Evolutionary conservation across 1,140 invertebrate genomes (phyloP).

Genomic region (Panulirus ornatus): DNA sequence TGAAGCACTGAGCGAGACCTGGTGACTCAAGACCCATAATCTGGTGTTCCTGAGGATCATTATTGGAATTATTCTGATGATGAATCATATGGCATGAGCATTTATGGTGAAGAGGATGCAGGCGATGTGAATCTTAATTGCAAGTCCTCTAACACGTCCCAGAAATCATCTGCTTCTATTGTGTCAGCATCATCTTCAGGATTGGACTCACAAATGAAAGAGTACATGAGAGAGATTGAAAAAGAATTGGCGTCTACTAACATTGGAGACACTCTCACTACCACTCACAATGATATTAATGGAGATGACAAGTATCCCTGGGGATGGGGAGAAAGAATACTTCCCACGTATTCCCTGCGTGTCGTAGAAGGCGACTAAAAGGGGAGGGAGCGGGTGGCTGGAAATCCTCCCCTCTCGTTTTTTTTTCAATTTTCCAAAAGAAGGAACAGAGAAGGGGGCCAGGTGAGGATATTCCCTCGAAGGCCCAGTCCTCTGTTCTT

Average conservation of each 20-base stretch:
- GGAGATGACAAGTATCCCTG: conserved; percentile 55
- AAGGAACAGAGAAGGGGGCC: no score
- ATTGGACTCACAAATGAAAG: conserved; percentile 50
- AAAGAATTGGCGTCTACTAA: conserved; percentile 63
- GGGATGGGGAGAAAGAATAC: no score
- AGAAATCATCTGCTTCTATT: conserved; percentile 48
- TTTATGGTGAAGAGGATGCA: conserved; percentile 81
- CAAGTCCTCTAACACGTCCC: conserved; percentile 73
- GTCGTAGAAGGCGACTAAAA: no score
- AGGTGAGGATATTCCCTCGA: no score
- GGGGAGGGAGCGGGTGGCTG: no score
- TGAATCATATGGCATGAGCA: conserved; percentile 88
- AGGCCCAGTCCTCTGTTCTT: no score
- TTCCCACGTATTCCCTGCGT: no score
- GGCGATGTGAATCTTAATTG: conserved; percentile 74
- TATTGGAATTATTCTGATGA: conserved; percentile 83
- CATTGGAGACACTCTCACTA: conserved; percentile 27
- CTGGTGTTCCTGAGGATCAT: conserved; percentile 88
- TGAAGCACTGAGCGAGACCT: no score
- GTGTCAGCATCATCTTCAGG: conserved; percentile 54
- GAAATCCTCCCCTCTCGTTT: no score
- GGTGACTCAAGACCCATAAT: no score
- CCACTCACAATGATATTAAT: conserved; percentile 52
- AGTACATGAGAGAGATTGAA: conserved; percentile 70
- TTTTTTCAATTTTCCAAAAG: no score